Percentiles rank a stretch among this genome's conserved stretches.
Conservation (phyloP, 2,888 invertebrate genomes). For the Maniola hyperantus region DNA sequence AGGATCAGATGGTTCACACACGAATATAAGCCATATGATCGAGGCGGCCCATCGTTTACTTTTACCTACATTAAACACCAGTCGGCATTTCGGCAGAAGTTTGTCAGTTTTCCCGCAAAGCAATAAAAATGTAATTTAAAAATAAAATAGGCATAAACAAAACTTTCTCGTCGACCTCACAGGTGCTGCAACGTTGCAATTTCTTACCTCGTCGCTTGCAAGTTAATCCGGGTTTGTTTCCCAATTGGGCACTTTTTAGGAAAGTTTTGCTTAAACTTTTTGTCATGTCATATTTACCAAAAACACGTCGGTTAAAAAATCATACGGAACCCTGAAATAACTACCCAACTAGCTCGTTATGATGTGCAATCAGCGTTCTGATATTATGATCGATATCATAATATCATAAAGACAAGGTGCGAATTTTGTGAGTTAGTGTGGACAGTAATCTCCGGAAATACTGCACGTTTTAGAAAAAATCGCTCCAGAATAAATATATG, state of each 20-base stretch:
- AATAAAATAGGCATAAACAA: neutral
- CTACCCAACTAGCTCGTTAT: no score
- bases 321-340: no score
- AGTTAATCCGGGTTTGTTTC: slow-evolving; percentile 4
- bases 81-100: neutral
- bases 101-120: neutral
- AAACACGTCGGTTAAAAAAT: neutral
- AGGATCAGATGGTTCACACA: no score
- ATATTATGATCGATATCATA: no score
- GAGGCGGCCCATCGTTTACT: neutral
- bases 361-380: no score
- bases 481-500: no score
- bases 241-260: neutral
- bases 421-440: no score
- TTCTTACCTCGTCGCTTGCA: neutral
- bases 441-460: no score
- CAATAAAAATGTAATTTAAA: slow-evolving; percentile 11
- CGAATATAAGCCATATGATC: no score
- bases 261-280: neutral
- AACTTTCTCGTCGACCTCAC: slow-evolving; percentile 13
- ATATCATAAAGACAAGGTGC: no score
- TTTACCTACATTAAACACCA: neutral
- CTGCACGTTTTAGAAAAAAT: no score
- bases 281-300: neutral
- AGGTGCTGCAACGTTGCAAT: slow-evolving; percentile 1